Evolutionary conservation across 2,797 vertebrate genomes (phyloP).

Genomic region (Cryptoprocta ferox): DNA sequence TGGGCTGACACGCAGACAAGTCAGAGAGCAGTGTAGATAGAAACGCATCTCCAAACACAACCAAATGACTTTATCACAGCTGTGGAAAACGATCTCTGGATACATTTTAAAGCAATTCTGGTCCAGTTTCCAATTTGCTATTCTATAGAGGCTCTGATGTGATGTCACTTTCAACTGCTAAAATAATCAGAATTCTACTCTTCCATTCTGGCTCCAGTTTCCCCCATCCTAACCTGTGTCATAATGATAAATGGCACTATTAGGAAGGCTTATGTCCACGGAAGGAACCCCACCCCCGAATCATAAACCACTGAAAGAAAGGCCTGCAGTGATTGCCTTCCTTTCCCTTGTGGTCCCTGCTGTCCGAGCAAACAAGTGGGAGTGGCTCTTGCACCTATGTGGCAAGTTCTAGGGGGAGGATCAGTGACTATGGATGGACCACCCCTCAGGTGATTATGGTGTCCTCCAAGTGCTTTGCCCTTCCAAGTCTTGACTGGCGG

Average conservation of each 20-base stretch:
- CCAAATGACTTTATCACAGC: slow-evolving; percentile 77
- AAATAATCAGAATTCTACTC: slow-evolving; percentile 80
- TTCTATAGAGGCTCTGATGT: slow-evolving; percentile 74
- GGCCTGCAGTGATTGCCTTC: slow-evolving; percentile 49
- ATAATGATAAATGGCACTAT: slow-evolving; percentile 72
- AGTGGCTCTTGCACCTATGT: background rate
- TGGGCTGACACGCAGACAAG: background rate
- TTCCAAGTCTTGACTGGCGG: background rate
- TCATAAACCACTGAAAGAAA: slow-evolving; percentile 72
- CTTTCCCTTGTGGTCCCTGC: background rate
- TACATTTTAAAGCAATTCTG: slow-evolving; percentile 80
- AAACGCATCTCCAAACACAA: slow-evolving; percentile 72
- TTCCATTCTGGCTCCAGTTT: slow-evolving; percentile 69
- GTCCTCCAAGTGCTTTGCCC: background rate
- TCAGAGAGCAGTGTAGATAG: slow-evolving; percentile 17
- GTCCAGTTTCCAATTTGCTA: slow-evolving; percentile 77
- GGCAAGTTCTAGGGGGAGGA: background rate
- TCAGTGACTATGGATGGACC: background rate
- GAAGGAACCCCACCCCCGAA: slow-evolving; percentile 73
- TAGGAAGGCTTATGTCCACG: slow-evolving; percentile 71
- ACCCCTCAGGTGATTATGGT: background rate
- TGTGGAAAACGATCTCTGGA: slow-evolving; percentile 78
- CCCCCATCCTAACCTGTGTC: slow-evolving; percentile 78
- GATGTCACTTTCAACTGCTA: slow-evolving; percentile 82
- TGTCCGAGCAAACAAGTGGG: background rate